phyloP scores from a whole-genome alignment of 2,113 vertebrate genomes.

The human region DNA sequence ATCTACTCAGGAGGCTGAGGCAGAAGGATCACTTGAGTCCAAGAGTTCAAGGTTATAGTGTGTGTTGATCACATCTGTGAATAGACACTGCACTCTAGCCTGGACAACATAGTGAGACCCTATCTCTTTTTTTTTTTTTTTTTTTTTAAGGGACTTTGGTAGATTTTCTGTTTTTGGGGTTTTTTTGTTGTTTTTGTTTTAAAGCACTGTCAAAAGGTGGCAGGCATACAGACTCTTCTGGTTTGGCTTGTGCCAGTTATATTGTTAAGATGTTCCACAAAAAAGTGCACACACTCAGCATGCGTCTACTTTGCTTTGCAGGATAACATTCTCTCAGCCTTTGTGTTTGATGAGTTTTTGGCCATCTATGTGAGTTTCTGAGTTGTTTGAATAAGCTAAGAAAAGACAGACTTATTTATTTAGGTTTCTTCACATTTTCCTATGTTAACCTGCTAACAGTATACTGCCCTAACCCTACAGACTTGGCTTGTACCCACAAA shows the following conservation, averaged over 20 bases:
- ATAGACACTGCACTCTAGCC: not conserved
- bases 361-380: not conserved
- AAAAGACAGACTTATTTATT: not conserved
- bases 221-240: not conserved
- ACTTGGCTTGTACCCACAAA: accelerated
- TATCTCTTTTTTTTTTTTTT: not conserved
- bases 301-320: conserved; percentile 46
- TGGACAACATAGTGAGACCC: not conserved
- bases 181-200: no score
- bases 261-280: conserved; percentile 38
- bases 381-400: conserved; percentile 43
- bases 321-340: conserved; percentile 21
- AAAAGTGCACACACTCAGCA: conserved; percentile 8
- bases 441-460: not conserved
- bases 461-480: not conserved
- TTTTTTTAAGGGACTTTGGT: not conserved
- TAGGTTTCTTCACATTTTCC: not conserved
- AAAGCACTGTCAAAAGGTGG: conserved; percentile 62
- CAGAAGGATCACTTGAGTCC: not conserved
- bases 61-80: not conserved
- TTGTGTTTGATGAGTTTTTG: conserved; percentile 22
- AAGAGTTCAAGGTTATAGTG: not conserved
- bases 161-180: not conserved
- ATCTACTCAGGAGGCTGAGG: not conserved
- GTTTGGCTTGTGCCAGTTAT: conserved; percentile 25